Percentiles rank a stretch among this genome's conserved stretches.
These are phyloP conservation scores for Butorides virescens DNA, from an alignment of 2,113 vertebrate genomes.

Conservation along the genomic window DNA sequence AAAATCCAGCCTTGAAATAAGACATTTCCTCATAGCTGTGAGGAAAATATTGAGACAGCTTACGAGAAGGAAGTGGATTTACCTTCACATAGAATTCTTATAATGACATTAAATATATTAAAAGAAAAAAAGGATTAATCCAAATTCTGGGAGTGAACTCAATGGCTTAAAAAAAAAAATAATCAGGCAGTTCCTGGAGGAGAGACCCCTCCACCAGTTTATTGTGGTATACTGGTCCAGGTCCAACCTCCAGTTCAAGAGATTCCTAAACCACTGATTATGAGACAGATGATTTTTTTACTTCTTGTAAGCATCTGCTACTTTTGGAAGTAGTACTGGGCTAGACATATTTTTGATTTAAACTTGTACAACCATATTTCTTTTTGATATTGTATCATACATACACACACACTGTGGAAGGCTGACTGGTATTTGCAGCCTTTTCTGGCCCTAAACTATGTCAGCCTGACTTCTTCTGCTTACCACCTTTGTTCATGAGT, in stretches of 20 bases:
- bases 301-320: background rate
- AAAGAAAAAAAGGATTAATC: background rate
- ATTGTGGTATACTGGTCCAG: background rate
- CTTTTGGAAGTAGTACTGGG: background rate
- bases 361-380: background rate
- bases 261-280: background rate
- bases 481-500: background rate
- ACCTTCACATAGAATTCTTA: background rate
- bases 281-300: background rate
- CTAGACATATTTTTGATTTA: background rate
- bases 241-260: background rate
- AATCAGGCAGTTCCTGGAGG: background rate
- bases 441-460: background rate
- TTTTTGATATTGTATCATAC: background rate
- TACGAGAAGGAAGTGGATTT: background rate
- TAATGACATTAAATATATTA: background rate
- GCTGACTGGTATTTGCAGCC: background rate
- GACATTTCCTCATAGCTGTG: constrained; percentile 20
- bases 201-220: background rate
- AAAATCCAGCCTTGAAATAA: constrained; percentile 42
- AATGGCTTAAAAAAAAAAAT: background rate
- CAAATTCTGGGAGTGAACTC: background rate
- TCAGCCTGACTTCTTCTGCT: background rate
- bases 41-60: constrained; percentile 21
- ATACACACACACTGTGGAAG: background rate